Evolutionary conservation across 2,888 invertebrate genomes (phyloP).

Genomic region (Drosophila vallismaia): DNA sequence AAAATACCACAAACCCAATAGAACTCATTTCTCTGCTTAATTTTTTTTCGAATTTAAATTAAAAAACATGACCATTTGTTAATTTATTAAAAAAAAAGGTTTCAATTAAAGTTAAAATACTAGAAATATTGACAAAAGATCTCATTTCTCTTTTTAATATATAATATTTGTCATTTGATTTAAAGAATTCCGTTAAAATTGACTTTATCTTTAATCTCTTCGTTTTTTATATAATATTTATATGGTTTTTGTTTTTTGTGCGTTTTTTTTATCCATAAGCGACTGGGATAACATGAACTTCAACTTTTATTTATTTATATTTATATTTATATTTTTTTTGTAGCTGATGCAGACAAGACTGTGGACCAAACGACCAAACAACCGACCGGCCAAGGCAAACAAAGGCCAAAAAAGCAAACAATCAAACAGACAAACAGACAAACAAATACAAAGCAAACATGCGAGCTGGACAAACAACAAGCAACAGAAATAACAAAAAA

Average conservation of each 20-base stretch:
- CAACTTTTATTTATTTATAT: constrained; percentile 31
- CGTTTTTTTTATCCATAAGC: constrained; percentile 37
- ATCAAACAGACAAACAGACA: constrained; percentile 33
- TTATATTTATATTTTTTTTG: background rate
- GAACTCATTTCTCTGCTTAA: too few relatives aligned
- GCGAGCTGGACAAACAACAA: constrained; percentile 26
- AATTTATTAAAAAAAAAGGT: too few relatives aligned
- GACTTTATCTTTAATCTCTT: background rate
- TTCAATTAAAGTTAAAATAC: too few relatives aligned
- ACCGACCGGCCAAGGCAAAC: constrained; percentile 45
- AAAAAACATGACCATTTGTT: too few relatives aligned
- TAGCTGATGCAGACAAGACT: constrained; percentile 32
- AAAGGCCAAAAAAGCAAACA: constrained; percentile 40
- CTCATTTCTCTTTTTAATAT: too few relatives aligned
- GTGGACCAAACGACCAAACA: background rate
- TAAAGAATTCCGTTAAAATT: background rate
- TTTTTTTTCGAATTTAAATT: too few relatives aligned
- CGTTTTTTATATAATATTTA: constrained; percentile 17
- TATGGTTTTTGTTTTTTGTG: constrained; percentile 24
- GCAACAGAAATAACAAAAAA: constrained; percentile 19
- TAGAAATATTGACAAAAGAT: too few relatives aligned
- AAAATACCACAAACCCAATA: too few relatives aligned
- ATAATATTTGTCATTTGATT: background rate
- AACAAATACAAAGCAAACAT: constrained; percentile 47
- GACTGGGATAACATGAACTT: constrained; percentile 53